Conservation (phyloP, 2,113 vertebrate species). For the Lipophrys pholis region DNA sequence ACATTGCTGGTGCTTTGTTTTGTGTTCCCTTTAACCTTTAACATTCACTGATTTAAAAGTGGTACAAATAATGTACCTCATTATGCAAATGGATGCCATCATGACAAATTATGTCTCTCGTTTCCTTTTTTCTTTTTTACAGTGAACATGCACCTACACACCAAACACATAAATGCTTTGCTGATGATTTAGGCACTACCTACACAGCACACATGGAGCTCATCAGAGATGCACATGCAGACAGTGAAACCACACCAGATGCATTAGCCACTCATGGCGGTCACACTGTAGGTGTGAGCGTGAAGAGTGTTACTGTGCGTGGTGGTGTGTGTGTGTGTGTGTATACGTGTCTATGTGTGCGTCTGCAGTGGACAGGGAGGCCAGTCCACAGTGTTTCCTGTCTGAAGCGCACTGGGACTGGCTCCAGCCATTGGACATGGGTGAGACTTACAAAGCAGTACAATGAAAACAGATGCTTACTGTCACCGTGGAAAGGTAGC, state of each 20-base stretch:
- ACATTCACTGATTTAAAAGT: constrained; percentile 18
- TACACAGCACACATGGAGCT: constrained; percentile 8
- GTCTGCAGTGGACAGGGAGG: constrained; percentile 1
- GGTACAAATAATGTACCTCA: constrained; percentile 11
- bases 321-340: constrained; percentile 9
- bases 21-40: constrained; percentile 5
- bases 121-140: constrained; percentile 1
- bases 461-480: constrained; percentile 66
- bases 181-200: constrained; percentile 13
- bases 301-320: not conserved
- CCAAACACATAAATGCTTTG: constrained; percentile 1
- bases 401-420: constrained; percentile 47
- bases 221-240: constrained; percentile 23
- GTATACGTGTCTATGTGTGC: constrained; percentile 19
- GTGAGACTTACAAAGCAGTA: constrained; percentile 41
- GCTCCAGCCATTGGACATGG: constrained; percentile 61
- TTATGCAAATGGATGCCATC: constrained; percentile 35
- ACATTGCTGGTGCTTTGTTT: not conserved
- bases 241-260: constrained; percentile 22
- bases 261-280: constrained; percentile 16
- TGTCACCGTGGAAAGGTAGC: constrained; percentile 30
- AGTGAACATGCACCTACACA: constrained; percentile 1
- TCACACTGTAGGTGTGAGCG: constrained; percentile 17
- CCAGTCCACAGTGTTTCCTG: constrained; percentile 26
- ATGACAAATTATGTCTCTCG: constrained; percentile 17